Evolutionary conservation across 2,888 invertebrate genomes (phyloP), one percentile per base, ranked within the genome.

Genomic region (Matsumyia berberina): DNA sequence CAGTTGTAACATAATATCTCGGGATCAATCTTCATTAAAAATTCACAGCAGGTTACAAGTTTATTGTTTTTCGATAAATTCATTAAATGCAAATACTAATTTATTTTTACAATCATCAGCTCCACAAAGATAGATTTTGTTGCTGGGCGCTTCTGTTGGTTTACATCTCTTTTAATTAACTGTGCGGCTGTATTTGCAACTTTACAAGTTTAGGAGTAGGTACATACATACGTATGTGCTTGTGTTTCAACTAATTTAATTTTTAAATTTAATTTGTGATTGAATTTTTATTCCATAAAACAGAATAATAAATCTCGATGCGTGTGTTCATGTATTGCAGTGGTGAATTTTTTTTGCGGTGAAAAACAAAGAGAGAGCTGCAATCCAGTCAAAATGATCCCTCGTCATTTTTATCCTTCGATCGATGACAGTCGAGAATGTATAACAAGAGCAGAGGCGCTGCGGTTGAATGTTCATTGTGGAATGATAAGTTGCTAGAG

Each of bases 11-110:
- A 35, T 55, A 57, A 55, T 69, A 70, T 64, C 64, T 64, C 35
- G 11, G 17, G 11, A 78, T 85, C 80, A 85, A 80, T 85, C 85
- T 85, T 85, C 74, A 86, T 86, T 86, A 80, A 69, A 72, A 72
- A 85, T 67, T 64, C 83, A 5, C 86, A 85, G 80, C 85, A 77
- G 79, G 85, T 33, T 49, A 69, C 53, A 9, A 67, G 57, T 69
- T 85, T 86, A 86, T 85, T 85, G 86, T 69, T 80, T 86, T 64
- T 77, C 85, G 67, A 83, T 86, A 85, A 74, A 85, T 80, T 80
- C 79, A 85, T 79, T 85, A 66, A 70, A 74, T 79, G 62, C 57
- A 64, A 69, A 79, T 62, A 62, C 55, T 79, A 73, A 74, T 85
- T 85, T 58, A 55, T 66, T 58, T 76, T 74, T 39, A 51, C 67